These are phyloP conservation scores for Capitella teleta DNA, from an alignment of 1,140 invertebrate species.

Conservation along the genomic window DNA sequence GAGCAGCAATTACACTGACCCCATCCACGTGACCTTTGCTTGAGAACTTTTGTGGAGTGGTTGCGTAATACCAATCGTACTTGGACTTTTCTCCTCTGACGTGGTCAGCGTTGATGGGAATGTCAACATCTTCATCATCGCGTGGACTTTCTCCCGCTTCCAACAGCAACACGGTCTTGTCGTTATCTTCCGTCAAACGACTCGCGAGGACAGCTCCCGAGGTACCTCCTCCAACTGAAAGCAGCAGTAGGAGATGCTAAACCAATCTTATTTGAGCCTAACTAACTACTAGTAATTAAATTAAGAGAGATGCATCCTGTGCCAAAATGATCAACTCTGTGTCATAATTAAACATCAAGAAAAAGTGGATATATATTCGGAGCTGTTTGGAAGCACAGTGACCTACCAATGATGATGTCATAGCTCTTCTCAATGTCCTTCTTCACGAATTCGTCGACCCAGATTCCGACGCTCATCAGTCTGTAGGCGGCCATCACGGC, in stretches of 20 bases:
- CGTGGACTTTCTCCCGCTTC: constrained; percentile 87
- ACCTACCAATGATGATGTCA: constrained; percentile 10
- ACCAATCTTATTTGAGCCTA: not conserved
- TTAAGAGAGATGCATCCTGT: not conserved
- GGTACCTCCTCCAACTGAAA: constrained; percentile 80
- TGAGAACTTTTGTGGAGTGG: constrained; percentile 68
- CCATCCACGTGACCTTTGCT: constrained; percentile 68
- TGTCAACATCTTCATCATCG: constrained; percentile 41
- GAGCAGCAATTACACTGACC: no score
- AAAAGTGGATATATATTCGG: not conserved
- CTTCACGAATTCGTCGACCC: constrained; percentile 4
- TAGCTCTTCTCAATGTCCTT: constrained; percentile 2
- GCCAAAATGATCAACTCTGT: not conserved
- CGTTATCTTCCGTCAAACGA: constrained; percentile 63
- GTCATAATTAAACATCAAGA: not conserved
- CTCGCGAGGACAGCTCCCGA: constrained; percentile 90
- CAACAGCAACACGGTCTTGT: constrained; percentile 65
- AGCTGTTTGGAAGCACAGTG: not conserved
- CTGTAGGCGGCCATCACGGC: constrained; percentile 4
- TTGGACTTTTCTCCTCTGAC: constrained; percentile 49
- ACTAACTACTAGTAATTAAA: not conserved
- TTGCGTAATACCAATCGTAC: constrained; percentile 84
- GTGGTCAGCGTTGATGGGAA: constrained; percentile 16
- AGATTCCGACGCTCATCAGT: not conserved
- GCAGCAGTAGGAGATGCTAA: constrained; percentile 18